Base-by-base conservation (phyloP, 2,113 vertebrate genomes). In the Bucco capensis region DNA sequence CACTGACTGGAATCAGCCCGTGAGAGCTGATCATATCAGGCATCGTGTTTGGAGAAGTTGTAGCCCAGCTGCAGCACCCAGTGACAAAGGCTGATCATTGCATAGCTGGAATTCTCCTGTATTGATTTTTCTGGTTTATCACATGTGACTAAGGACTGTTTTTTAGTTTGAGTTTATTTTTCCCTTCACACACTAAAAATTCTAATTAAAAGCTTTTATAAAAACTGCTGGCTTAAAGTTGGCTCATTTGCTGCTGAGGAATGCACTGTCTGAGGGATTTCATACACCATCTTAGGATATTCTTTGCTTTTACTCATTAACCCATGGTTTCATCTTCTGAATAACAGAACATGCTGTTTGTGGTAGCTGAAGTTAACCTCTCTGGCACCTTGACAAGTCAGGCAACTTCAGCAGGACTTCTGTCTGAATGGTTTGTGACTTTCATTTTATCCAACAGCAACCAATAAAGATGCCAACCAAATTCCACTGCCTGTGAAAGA, bases 11-110 rank as follows among this genome's bases (percentile, higher is more conserved):
- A 23, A 8, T 57, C n/a, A 35, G 22, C 28, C 27, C 35, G 73
- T 8, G 19, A 12, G 22, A 35, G 12, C 21, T 1, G 0, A 11
- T 28, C 51, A 10, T 33, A 9, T 18, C 79, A n/a, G n/a, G 14
- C 28, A 5, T 0, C 2, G 4, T 1, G 0, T 42, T 25, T 30
- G 5, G 50, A 56, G 35, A 25, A 21, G 12, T 14, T n/a, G 18
- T 6, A 30, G 50, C 47, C 40, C 35, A 30, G 10, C 47, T 62
- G 58, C 47, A 38, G 53, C 53, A 44, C 19, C 49, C 42, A 14
- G 25, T 16, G 74, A 37, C 46, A 31, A n/a, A 70, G 11, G 16
- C 16, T 1, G 2, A 10, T 31, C 21, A 7, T 58, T 42, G 33
- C 35, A 15, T 23, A 33, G 56, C 70, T 65, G 50, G 62, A 71